phyloP scores from a whole-genome alignment of 2,888 invertebrate genomes.

The Spisula solida region DNA sequence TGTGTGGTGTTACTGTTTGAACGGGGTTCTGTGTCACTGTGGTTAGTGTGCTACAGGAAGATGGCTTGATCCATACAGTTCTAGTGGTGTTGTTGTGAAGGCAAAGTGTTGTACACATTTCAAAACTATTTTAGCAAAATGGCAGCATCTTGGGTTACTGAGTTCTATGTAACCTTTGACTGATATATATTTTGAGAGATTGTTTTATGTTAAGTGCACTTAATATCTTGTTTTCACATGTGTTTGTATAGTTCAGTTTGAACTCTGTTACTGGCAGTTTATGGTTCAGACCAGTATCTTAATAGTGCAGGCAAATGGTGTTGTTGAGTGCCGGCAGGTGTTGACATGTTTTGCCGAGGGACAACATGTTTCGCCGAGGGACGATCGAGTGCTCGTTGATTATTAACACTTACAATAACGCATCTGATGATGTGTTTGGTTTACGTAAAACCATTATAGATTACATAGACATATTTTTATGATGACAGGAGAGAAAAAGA shows the following conservation, averaged over 20 bases:
- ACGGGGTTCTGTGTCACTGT: neutral
- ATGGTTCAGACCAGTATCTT: neutral
- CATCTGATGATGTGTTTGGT: neutral
- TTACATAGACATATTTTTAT: conserved; percentile 22
- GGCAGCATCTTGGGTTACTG: neutral
- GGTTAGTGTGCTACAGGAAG: neutral
- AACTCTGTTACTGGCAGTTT: neutral
- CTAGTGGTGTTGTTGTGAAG: neutral
- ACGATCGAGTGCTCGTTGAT: neutral
- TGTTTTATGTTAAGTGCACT: conserved; percentile 17
- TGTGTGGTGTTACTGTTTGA: neutral
- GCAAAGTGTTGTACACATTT: neutral
- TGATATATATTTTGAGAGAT: conserved; percentile 14
- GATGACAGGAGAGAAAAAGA: conserved; percentile 5
- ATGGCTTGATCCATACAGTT: neutral
- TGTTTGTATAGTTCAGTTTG: neutral
- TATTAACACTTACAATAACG: neutral
- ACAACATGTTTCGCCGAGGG: neutral
- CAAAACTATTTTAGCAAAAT: conserved; percentile 18
- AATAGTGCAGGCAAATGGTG: neutral
- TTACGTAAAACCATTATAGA: neutral
- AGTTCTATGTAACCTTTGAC: neutral
- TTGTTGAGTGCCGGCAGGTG: neutral
- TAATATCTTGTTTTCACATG: neutral
- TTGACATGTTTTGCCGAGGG: neutral